phyloP scores from a whole-genome alignment of 1,140 invertebrate genomes.

The Drosophila ercepeae region DNA sequence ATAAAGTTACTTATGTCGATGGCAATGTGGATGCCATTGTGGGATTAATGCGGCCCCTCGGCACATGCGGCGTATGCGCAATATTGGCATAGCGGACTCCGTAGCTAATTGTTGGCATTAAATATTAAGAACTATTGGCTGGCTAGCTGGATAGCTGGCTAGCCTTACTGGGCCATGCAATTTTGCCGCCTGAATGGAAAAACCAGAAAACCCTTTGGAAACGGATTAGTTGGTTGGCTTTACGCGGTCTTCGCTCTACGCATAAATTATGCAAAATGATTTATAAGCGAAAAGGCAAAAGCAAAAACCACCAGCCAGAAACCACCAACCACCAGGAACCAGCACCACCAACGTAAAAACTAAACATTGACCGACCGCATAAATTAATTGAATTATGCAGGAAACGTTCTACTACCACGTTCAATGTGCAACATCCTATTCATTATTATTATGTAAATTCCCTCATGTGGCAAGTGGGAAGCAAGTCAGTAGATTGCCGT shows the following conservation, averaged over 20 bases:
- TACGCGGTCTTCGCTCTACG: constrained; percentile 27
- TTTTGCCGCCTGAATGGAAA: constrained; percentile 33
- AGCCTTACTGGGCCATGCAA: constrained; percentile 29
- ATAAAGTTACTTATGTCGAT: constrained; percentile 53
- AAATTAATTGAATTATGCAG: constrained; percentile 81
- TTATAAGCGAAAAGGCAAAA: constrained; percentile 62
- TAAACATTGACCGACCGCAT: constrained; percentile 77
- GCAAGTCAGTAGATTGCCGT: constrained; percentile 12
- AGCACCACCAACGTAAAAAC: constrained; percentile 54
- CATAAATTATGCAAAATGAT: constrained; percentile 81
- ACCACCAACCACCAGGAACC: background rate
- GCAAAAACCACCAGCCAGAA: constrained; percentile 40
- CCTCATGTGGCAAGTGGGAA: constrained; percentile 18
- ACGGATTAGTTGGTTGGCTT: constrained; percentile 35
- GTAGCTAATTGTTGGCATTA: constrained; percentile 67
- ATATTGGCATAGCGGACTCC: constrained; percentile 38
- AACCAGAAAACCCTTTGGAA: background rate
- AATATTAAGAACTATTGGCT: constrained; percentile 69
- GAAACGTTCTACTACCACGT: background rate
- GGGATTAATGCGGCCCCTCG: constrained; percentile 27
- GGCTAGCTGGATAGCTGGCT: constrained; percentile 46
- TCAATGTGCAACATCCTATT: constrained; percentile 26
- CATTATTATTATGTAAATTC: constrained; percentile 62
- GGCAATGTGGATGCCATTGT: constrained; percentile 17
- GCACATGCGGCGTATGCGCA: constrained; percentile 50